These are phyloP conservation scores for Planococcus citri DNA, from an alignment of 1,140 invertebrate species.

Conservation along the genomic window DNA sequence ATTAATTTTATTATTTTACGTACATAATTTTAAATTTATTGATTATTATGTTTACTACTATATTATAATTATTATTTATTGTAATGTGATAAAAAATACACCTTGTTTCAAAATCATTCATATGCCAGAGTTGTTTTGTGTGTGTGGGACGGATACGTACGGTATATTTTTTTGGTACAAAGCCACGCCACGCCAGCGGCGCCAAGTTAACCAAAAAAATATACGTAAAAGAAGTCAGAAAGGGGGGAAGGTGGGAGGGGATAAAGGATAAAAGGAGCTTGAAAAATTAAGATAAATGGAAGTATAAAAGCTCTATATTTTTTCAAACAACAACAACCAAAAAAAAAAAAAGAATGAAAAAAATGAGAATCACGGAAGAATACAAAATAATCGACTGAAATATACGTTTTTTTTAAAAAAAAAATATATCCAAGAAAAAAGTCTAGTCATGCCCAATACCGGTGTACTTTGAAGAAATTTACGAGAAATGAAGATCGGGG, in stretches of 20 bases:
- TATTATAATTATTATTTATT: slow-evolving; percentile 17
- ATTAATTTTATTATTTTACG: slow-evolving; percentile 21
- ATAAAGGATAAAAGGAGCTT: too few relatives aligned
- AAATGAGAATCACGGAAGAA: not conserved
- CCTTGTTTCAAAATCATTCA: slow-evolving; percentile 18
- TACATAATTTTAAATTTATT: slow-evolving; percentile 21
- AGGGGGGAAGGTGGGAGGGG: too few relatives aligned
- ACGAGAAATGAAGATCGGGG: not conserved
- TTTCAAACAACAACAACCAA: too few relatives aligned
- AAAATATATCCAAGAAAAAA: not conserved
- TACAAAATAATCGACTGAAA: not conserved
- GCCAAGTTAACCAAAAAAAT: not conserved
- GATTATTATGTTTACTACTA: slow-evolving; percentile 17
- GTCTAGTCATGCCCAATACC: not conserved
- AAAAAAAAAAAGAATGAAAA: not conserved
- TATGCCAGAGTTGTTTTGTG: slow-evolving; percentile 15
- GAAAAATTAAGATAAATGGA: slow-evolving; percentile 6
- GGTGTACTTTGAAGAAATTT: not conserved
- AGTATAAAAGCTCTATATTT: too few relatives aligned
- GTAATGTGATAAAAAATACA: slow-evolving; percentile 20
- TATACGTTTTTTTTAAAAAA: not conserved
- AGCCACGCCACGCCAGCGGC: too few relatives aligned
- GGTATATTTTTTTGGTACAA: not conserved
- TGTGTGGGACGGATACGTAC: not conserved
- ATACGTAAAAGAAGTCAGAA: not conserved